Base-by-base conservation (phyloP, 2,797 vertebrate species). In the Spinibarbus caldwelli region DNA sequence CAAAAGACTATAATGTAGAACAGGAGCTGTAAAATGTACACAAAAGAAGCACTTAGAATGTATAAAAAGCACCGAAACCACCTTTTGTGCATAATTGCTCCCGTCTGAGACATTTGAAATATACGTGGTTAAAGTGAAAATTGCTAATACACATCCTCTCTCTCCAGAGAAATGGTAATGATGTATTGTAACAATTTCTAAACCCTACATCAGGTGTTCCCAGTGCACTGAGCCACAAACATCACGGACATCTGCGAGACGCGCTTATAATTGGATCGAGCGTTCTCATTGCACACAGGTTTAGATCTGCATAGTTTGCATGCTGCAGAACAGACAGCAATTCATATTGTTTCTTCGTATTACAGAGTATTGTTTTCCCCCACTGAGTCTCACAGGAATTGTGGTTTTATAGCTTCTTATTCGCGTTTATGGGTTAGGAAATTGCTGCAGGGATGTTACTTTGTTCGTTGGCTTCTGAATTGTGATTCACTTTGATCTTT, bases 181-280 rank as follows among this genome's bases (percentile, higher is more conserved):
- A 64, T 78, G 72, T 71, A 78, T 82, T 67, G 62, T 72, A 86
- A 70, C 80, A 84, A 80, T 84, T 77, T 83, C 80, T 59, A 80
- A 86, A 77, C 31, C 49, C 78, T 83, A 78, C 29, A 84, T 73
- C 52, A 71, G 86, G 78, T 79, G 85, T 57, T 85, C 85, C 86
- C 68, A 73, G 75, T 52, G 73, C 72, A 36, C 82, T 73, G 23
- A 21, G 75, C 81, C 86, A 67, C 79, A 78, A 84, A 84, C 67
- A 66, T 23, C 78, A 85, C 23, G 83, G 78, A 83, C 88, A 87
- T 85, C 81, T 88, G 88, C n/a, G 57, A 85, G 64, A 84, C 67
- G 14, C 23, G 47, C 70, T 85, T 71, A 83, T 87, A 43, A 76
- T 88, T 84, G 83, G 84, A 85, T 68, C 31, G 31, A 73, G 43